These are phyloP conservation scores for Hyaena hyaena DNA, from an alignment of 2,113 vertebrate species.

Conservation along the genomic window DNA sequence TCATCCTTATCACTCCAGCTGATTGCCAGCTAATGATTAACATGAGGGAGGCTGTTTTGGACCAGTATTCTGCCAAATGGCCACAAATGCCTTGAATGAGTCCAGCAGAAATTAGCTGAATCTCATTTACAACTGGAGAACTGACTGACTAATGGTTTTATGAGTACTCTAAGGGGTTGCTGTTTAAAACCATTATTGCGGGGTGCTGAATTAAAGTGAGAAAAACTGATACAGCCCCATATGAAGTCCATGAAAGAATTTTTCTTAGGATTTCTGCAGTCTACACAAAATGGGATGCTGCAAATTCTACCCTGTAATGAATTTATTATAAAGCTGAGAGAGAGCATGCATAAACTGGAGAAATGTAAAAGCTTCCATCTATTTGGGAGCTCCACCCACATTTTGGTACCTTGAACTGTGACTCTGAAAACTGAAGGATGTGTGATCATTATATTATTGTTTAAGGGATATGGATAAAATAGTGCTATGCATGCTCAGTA, in stretches of 20 bases:
- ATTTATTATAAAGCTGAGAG: background rate
- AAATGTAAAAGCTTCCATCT: background rate
- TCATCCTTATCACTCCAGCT: background rate
- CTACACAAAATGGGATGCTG: background rate
- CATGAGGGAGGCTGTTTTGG: background rate
- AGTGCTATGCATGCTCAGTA: background rate
- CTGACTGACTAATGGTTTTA: background rate
- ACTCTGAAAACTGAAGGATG: background rate
- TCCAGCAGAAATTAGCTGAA: background rate
- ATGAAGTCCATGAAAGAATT: background rate
- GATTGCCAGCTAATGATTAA: background rate
- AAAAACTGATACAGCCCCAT: background rate
- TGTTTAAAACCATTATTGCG: background rate
- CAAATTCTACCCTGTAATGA: background rate
- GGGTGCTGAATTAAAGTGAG: background rate
- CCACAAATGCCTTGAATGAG: background rate
- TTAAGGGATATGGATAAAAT: background rate
- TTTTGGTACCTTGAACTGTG: background rate
- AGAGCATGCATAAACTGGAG: background rate
- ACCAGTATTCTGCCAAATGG: background rate
- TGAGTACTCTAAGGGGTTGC: background rate
- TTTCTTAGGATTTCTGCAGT: background rate
- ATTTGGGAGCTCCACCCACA: background rate
- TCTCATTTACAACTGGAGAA: background rate
- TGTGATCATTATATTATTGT: background rate